Base-by-base conservation (phyloP, 2,888 invertebrate species). In the Frankliniella intonsa region DNA sequence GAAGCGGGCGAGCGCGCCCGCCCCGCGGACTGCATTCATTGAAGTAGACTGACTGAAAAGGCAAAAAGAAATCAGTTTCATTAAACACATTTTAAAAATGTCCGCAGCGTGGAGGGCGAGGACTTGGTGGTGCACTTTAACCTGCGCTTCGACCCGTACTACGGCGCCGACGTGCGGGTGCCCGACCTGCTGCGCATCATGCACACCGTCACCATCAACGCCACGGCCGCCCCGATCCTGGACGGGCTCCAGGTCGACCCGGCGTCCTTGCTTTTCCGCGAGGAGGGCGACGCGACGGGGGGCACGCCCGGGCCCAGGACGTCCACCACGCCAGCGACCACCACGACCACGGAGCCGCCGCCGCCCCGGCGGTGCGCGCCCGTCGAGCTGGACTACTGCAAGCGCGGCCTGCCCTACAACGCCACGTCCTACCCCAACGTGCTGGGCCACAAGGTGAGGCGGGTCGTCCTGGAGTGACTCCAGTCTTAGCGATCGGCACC, bases 111-210 rank as follows among this genome's bases (percentile, higher is more conserved):
- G 82, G 93, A 93, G 86, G 92, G 91, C 69, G 91, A 92, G 83
- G 94, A 94, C 83, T 90, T 95, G 82, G 91, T 94, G 81, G 94
- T 97, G 0, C 95, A 96, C 87, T 96, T 97, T 87, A 95, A 95
- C 86, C 90, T 96, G 82, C 93, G 93, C 82, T 95, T 97, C 86
- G 95, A 96, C 88, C 94, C 95, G 0, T 92, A 93, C 83, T 76
- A 76, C 69, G 91, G 91, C 85, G 92, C 91, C 19, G 89, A 91
- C 1, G 92, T 95, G 79, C 81, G 83, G 85, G 90, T 95, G 22
- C 88, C 91, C 82, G 90, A 91, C 0, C 91, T 95, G 27, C 88
- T 95, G 81, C 88, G 93, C 84, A 92, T 91, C 3, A 91, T 94
- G 81, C 93, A 93, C 85, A 89, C 91, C 0, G 87, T 89, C 50